phyloP scores from a whole-genome alignment of 2,888 invertebrate genomes.

The Amphipyra tragopoginis region DNA sequence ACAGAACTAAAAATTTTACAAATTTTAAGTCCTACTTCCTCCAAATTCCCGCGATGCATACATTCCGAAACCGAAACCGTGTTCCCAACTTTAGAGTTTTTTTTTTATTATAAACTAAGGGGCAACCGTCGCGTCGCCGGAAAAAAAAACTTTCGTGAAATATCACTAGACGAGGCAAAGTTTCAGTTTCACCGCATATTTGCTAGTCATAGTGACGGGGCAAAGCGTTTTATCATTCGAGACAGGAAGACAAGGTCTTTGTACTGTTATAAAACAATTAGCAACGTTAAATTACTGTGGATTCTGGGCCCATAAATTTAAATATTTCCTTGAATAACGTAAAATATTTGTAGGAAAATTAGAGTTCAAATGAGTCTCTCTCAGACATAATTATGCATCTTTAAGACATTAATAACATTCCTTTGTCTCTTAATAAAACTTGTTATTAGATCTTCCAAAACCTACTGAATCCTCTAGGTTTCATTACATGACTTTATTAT shows the following conservation, averaged over 20 bases:
- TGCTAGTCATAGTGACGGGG: slow-evolving; percentile 26
- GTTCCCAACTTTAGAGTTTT: no score
- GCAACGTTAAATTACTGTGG: background rate
- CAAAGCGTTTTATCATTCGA: slow-evolving; percentile 24
- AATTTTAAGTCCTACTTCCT: no score
- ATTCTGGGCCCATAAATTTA: background rate
- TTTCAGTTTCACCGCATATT: slow-evolving; percentile 8
- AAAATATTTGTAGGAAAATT: background rate
- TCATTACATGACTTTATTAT: background rate
- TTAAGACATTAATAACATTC: no score
- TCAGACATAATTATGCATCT: no score
- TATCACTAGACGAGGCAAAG: slow-evolving; percentile 1
- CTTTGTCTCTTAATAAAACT: background rate
- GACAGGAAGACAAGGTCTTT: slow-evolving; percentile 20
- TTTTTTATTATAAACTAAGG: no score
- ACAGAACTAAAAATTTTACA: no score
- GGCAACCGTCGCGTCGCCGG: no score
- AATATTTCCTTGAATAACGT: background rate
- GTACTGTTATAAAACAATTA: background rate
- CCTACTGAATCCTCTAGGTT: background rate
- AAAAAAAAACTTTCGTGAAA: no score
- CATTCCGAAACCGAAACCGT: no score
- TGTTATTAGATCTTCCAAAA: background rate
- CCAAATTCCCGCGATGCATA: no score
- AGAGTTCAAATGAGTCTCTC: background rate